Base-by-base conservation (phyloP, 2,113 vertebrate genomes). In the Salvelinus fontinalis region DNA sequence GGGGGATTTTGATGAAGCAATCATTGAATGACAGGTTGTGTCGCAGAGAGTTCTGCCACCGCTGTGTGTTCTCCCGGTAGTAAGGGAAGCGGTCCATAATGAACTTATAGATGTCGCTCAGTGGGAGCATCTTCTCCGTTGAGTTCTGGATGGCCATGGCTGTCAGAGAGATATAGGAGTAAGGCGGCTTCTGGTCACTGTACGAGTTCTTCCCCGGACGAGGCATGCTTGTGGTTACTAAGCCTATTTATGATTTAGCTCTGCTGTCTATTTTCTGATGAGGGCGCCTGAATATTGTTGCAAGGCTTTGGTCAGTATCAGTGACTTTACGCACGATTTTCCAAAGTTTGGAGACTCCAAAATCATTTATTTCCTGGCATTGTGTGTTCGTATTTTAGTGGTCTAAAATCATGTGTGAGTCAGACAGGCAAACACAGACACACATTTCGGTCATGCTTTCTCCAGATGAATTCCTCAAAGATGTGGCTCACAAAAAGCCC, bases 81-180 rank as follows among this genome's bases (percentile, higher is more conserved):
- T 96, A 97, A 0, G 96, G 96, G 76, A 97, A 97, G 16, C 96
- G 94, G 86, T 97, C 96, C 96, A 96, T 97, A 90, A 97, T 97
- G 90, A 97, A 97, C 92, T 96, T 97, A 75, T 97, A 97, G 83
- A 97, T 97, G 93, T 97, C 96, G 86, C 96, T 97, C 73, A 97
- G 92, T 0, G 96, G 96, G 48, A 97, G 93, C 96, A 97, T 97
- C 93, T 99, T 99, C 29, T 99, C 97, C 0, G 93, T 76, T 3
- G 96, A 98, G 90, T 96, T 96, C 86, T 98, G 97, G 86, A 99
- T 99, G 70, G 97, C 97, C 97, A 99, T 99, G 13, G 97, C 97
- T 26, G 97, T 99, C 87, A 99, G 92, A 0, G 97, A 99, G 80
- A 99, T 99, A 83, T 99, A 99, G 4, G 97, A 98, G 81, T 99